Conservation (phyloP, 2,113 vertebrate species). For the Halcyon malimbica region DNA sequence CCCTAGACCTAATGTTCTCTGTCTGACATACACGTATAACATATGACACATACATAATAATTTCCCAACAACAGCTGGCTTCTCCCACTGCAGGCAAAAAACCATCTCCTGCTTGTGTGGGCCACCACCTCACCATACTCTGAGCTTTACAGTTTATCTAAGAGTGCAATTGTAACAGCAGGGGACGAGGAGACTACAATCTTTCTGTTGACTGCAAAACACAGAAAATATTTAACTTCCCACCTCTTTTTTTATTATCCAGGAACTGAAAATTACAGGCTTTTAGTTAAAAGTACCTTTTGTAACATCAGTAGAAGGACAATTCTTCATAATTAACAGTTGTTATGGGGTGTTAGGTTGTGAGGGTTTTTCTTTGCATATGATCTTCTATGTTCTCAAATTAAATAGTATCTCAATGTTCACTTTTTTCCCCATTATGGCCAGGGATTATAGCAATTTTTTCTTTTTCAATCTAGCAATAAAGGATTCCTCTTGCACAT, state of each 20-base stretch:
- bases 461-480: background rate
- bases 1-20: background rate
- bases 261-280: background rate
- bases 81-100: background rate
- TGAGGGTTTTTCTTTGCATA: background rate
- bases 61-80: background rate
- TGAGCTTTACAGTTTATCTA: background rate
- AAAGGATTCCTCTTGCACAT: background rate
- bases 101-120: accelerated
- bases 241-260: background rate
- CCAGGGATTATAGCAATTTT: background rate
- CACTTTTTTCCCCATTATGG: background rate
- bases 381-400: background rate
- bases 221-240: background rate
- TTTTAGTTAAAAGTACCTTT: background rate
- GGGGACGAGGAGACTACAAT: background rate
- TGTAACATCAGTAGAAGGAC: background rate
- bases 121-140: background rate
- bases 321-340: conserved; percentile 17
- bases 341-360: background rate
- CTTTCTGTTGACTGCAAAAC: background rate
- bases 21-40: accelerated
- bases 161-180: background rate
- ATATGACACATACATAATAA: accelerated
- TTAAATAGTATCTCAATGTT: background rate